Conservation (phyloP, 2,113 vertebrate species). For the Myanophis thanlyinensis region DNA sequence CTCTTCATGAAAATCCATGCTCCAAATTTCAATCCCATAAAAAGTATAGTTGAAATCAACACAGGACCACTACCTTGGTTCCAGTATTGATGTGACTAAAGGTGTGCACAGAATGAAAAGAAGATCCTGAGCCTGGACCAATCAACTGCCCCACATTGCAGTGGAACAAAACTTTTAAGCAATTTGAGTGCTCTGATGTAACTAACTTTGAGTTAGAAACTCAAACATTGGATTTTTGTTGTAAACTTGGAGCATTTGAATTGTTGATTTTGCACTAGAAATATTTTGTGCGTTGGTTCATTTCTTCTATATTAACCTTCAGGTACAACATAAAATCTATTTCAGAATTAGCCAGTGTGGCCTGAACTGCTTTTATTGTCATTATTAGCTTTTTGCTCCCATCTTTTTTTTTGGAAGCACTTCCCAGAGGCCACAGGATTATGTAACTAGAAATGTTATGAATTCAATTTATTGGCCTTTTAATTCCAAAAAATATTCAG, state of each 20-base stretch:
- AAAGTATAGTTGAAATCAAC: background rate
- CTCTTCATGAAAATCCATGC: background rate
- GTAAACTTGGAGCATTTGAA: background rate
- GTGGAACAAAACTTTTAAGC: background rate
- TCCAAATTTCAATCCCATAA: background rate
- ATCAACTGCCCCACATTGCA: background rate
- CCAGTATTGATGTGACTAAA: background rate
- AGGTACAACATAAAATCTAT: background rate
- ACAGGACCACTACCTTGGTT: background rate
- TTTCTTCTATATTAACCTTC: background rate
- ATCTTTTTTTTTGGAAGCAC: background rate
- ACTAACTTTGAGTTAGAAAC: background rate
- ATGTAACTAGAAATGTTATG: background rate
- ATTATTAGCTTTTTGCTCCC: background rate
- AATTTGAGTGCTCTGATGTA: background rate
- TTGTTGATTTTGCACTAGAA: background rate
- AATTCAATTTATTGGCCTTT: background rate
- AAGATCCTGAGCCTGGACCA: background rate
- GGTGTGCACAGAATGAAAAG: background rate
- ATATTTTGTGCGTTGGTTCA: background rate
- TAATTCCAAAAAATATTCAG: background rate
- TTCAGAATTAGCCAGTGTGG: background rate
- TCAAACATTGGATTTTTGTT: background rate
- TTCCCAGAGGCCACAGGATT: background rate
- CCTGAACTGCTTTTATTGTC: background rate